These are phyloP conservation scores for Sisor rabdophorus DNA, from an alignment of 2,113 vertebrate genomes.

Conservation along the genomic window DNA sequence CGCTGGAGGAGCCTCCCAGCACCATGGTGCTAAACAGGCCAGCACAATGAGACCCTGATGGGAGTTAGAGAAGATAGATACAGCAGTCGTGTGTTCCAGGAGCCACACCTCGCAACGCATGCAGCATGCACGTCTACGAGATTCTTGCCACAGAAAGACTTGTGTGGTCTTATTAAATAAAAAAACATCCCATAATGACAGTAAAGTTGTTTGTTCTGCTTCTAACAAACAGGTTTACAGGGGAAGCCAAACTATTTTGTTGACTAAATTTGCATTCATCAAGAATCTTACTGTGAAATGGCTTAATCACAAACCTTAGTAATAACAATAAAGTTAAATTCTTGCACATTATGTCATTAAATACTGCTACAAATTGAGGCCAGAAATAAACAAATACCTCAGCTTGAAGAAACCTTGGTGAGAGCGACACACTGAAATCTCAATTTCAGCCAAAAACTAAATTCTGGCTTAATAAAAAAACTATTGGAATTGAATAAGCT, in stretches of 20 bases:
- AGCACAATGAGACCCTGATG: conserved; percentile 92
- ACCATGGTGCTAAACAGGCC: conserved; percentile 91
- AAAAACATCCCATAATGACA: conserved; percentile 67
- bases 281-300: background rate
- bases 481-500: too few relatives aligned
- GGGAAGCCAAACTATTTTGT: background rate
- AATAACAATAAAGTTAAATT: background rate
- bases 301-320: background rate
- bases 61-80: conserved; percentile 90
- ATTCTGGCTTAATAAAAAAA: too few relatives aligned
- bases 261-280: background rate
- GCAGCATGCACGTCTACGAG: conserved; percentile 81
- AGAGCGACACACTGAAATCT: background rate
- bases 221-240: background rate
- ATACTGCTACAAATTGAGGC: background rate
- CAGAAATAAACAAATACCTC: background rate
- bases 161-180: conserved; percentile 68
- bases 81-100: conserved; percentile 83
- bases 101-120: conserved; percentile 78
- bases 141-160: conserved; percentile 77
- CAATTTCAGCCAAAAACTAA: background rate
- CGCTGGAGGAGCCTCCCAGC: conserved; percentile 90
- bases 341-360: background rate
- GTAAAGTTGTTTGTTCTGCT: conserved; percentile 62
- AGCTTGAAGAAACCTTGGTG: too few relatives aligned